Conservation (phyloP, 64 coral and sea anemone species). For the Actinia tenebrosa region DNA sequence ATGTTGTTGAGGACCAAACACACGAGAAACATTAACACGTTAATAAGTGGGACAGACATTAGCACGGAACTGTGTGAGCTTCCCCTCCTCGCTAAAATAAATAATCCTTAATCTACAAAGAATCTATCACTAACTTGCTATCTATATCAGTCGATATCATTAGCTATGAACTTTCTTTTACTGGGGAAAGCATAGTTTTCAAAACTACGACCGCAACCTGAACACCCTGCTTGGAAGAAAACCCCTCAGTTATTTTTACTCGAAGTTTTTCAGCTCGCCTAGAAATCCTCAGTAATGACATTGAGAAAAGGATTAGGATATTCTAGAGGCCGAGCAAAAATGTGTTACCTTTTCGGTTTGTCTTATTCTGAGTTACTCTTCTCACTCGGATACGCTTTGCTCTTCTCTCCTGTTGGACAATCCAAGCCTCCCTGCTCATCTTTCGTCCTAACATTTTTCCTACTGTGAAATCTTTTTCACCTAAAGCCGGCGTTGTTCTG, state of each 20-base stretch:
- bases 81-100: not conserved
- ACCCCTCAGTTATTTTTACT: not conserved
- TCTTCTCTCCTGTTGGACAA: slow-evolving; percentile 5
- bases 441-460: not conserved
- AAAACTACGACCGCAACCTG: not conserved
- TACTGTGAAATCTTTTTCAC: not conserved
- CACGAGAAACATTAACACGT: not conserved
- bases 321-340: not conserved
- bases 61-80: not conserved
- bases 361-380: not conserved
- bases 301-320: not conserved
- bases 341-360: not conserved
- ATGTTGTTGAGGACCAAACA: not conserved
- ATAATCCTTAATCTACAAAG: not conserved
- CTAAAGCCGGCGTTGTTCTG: not conserved
- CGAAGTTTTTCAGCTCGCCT: not conserved
- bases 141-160: not conserved
- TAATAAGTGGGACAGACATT: not conserved
- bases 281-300: not conserved
- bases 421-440: not conserved
- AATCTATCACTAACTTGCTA: not conserved
- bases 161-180: not conserved
- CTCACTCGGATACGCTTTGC: not conserved
- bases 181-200: not conserved
- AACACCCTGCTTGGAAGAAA: not conserved